These are phyloP conservation scores for Cosmia trapezina DNA, from an alignment of 2,888 invertebrate genomes.

Conservation along the genomic window DNA sequence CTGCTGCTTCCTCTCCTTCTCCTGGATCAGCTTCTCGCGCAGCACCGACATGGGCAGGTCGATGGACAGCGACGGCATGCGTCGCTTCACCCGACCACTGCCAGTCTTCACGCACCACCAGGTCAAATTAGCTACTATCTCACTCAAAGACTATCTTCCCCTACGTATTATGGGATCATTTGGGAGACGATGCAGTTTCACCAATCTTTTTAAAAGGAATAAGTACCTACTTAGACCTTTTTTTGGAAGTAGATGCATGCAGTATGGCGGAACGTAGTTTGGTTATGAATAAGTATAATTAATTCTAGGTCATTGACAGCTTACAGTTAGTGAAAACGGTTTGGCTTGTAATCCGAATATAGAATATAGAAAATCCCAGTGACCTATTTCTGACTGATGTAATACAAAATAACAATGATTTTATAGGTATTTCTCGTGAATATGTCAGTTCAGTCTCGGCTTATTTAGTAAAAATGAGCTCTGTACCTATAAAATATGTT, in stretches of 20 bases:
- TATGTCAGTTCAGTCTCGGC: conserved; percentile 8
- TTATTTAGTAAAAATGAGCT: conserved; percentile 22
- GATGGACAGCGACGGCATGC: conserved; percentile 94
- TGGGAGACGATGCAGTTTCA: neutral
- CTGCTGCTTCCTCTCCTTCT: conserved; percentile 93
- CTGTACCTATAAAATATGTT: conserved; percentile 16
- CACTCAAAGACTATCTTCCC: conserved; percentile 25
- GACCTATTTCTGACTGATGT: conserved; percentile 18
- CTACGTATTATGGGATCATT: neutral
- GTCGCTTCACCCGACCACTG: conserved; percentile 89
- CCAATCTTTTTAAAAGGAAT: neutral
- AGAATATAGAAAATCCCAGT: no score
- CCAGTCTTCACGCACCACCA: conserved; percentile 76
- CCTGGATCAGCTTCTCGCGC: conserved; percentile 94
- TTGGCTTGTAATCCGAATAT: conserved; percentile 6
- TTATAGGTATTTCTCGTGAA: conserved; percentile 19
- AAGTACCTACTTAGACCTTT: neutral
- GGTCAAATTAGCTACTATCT: conserved; percentile 63
- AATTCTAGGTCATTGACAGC: neutral
- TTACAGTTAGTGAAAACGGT: neutral
- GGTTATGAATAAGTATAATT: neutral
- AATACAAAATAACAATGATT: conserved; percentile 29
- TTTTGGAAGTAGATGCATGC: neutral
- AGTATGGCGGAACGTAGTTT: neutral
- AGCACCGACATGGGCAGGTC: conserved; percentile 96